A percentile compares a stretch with the other conserved stretches of the same genome.
phyloP scores from a whole-genome alignment of 2,797 vertebrate genomes.

The Lepilemur ruficaudatus region DNA sequence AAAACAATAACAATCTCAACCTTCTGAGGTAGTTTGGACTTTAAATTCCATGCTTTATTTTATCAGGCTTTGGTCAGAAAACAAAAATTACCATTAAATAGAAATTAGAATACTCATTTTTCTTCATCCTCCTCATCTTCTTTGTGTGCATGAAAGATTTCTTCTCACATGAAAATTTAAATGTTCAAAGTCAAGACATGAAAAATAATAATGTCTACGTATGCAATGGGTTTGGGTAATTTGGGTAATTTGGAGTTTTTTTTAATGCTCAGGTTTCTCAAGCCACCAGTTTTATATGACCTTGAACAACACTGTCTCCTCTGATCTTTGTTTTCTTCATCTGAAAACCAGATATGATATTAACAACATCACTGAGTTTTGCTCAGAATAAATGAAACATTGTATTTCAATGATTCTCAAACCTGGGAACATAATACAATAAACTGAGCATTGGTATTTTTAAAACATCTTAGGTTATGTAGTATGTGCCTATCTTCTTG shows the following conservation, averaged over 20 bases:
- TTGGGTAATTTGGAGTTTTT: not conserved
- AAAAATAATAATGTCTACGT: not conserved
- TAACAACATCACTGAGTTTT: not conserved
- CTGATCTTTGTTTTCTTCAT: not conserved
- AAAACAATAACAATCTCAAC: not conserved
- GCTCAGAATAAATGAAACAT: not conserved
- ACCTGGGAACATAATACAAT: not conserved
- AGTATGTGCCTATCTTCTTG: accelerated
- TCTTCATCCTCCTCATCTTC: not conserved
- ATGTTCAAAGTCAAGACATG: not conserved
- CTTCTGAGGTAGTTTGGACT: not conserved
- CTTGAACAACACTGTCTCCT: not conserved
- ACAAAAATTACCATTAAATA: not conserved
- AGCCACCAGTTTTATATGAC: not conserved
- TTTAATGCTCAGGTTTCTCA: not conserved
- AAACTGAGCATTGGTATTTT: not conserved
- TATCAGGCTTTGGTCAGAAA: not conserved
- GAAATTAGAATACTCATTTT: not conserved
- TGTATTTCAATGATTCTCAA: not conserved
- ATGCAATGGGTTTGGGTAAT: not conserved
- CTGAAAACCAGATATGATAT: not conserved
- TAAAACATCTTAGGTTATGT: not conserved
- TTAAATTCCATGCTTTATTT: not conserved
- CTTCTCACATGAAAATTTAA: not conserved
- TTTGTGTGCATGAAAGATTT: not conserved